Percentiles rank a stretch among this genome's conserved stretches.
phyloP scores from a whole-genome alignment of 2,113 vertebrate genomes.

The Pipa parva region DNA sequence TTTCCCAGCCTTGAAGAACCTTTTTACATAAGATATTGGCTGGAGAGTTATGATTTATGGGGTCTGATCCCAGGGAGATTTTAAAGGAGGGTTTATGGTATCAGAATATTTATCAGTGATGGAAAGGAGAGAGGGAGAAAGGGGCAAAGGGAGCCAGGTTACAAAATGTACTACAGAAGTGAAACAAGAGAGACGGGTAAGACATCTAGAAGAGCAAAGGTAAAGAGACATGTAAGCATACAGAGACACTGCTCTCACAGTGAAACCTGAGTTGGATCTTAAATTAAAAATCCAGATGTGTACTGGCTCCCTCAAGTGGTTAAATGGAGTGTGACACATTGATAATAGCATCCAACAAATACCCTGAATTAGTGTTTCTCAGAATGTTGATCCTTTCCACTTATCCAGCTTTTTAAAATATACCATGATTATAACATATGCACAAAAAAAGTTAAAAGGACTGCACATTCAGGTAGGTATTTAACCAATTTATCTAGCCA shows the following conservation, averaged over 20 bases:
- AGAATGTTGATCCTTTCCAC: no score
- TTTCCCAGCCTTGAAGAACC: constrained; percentile 64
- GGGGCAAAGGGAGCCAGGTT: neutral
- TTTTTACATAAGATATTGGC: constrained; percentile 69
- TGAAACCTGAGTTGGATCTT: neutral
- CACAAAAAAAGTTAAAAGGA: no score
- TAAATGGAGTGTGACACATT: neutral
- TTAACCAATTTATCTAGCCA: no score
- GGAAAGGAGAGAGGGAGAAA: neutral
- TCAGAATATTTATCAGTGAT: constrained; percentile 42
- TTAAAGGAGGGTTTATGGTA: constrained; percentile 48
- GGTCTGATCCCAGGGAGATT: constrained; percentile 52
- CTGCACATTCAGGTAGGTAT: no score
- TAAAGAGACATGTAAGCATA: neutral
- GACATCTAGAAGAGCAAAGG: no score
- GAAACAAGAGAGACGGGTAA: neutral
- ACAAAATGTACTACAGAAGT: neutral
- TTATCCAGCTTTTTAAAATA: no score
- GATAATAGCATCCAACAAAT: neutral
- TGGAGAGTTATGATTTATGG: constrained; percentile 67
- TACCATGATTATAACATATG: no score
- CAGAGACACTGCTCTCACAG: neutral
- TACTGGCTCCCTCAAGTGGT: neutral
- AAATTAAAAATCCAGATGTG: neutral
- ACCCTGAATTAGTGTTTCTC: no score